Conservation (phyloP, 2,888 invertebrate genomes). For the Tortrix viridana region DNA sequence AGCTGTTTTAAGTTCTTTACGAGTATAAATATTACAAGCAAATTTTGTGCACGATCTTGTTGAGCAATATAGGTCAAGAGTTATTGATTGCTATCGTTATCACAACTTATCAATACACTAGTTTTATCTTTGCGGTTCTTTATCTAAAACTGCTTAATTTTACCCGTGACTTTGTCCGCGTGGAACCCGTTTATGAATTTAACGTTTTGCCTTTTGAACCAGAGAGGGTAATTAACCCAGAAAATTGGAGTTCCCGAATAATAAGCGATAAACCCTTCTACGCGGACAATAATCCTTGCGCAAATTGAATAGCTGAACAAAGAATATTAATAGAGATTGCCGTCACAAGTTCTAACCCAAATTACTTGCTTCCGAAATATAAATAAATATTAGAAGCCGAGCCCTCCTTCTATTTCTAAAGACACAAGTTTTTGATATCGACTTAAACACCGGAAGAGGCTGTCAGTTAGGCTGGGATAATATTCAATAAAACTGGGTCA, state of each 20-base stretch:
- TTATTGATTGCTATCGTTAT: slow-evolving; percentile 31
- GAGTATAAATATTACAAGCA: neutral
- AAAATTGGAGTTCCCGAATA: too few species aligned
- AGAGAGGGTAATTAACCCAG: too few species aligned
- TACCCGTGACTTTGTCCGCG: too few species aligned
- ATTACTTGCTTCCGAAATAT: neutral
- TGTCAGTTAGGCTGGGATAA: slow-evolving; percentile 1
- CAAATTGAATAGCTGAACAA: neutral
- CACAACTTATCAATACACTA: slow-evolving; percentile 12
- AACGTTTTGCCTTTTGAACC: too few species aligned
- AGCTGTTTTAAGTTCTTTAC: neutral
- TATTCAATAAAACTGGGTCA: slow-evolving; percentile 25
- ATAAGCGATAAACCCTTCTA: too few species aligned
- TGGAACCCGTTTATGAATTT: too few species aligned
- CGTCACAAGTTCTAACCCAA: neutral
- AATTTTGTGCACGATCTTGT: neutral
- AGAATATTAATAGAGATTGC: neutral
- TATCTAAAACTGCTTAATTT: slow-evolving; percentile 17
- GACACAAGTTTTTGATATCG: neutral
- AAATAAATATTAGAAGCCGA: slow-evolving; percentile 1
- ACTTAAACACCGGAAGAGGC: slow-evolving; percentile 7
- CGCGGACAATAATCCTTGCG: neutral
- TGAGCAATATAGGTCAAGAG: slow-evolving; percentile 27
- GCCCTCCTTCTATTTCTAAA: neutral
- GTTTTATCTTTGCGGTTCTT: slow-evolving; percentile 21